phyloP scores from a whole-genome alignment of 2,113 vertebrate genomes.

The Lepisosteus oculatus region DNA sequence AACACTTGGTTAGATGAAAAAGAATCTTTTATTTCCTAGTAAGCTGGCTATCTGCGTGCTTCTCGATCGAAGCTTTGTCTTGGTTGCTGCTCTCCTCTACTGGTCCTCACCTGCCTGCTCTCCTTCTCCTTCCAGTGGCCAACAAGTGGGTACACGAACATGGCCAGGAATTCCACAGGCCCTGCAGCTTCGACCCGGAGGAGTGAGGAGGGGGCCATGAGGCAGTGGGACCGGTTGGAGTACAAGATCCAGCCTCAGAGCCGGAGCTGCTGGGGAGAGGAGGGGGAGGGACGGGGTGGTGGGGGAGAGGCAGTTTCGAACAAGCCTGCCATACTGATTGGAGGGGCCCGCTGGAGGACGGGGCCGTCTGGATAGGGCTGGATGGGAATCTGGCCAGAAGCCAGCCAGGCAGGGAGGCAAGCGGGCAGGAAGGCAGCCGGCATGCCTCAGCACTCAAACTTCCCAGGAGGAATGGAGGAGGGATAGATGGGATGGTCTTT shows the following conservation, averaged over 20 bases:
- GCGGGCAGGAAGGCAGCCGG: conserved; percentile 36
- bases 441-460: conserved; percentile 26
- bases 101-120: background rate
- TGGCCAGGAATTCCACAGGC: conserved; percentile 85
- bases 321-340: conserved; percentile 29
- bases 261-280: conserved; percentile 28
- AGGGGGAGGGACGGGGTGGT: too few species aligned
- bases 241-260: conserved; percentile 38
- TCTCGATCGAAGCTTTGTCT: too few species aligned
- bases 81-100: too few species aligned
- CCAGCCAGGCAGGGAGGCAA: conserved; percentile 21
- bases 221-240: conserved; percentile 34
- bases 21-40: background rate
- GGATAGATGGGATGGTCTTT: too few species aligned
- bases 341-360: conserved; percentile 22
- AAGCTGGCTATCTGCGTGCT: background rate
- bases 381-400: conserved; percentile 29
- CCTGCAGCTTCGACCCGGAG: conserved; percentile 64
- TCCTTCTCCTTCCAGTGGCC: conserved; percentile 69
- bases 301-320: background rate
- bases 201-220: conserved; percentile 59
- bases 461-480: conserved; percentile 11
- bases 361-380: background rate
- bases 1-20: too few species aligned
- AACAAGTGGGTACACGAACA: conserved; percentile 93